A percentile compares a stretch with the other conserved stretches of the same genome.
Evolutionary conservation across 1,140 invertebrate species (phyloP).

Genomic region (Trypoxylus dichotomus): DNA sequence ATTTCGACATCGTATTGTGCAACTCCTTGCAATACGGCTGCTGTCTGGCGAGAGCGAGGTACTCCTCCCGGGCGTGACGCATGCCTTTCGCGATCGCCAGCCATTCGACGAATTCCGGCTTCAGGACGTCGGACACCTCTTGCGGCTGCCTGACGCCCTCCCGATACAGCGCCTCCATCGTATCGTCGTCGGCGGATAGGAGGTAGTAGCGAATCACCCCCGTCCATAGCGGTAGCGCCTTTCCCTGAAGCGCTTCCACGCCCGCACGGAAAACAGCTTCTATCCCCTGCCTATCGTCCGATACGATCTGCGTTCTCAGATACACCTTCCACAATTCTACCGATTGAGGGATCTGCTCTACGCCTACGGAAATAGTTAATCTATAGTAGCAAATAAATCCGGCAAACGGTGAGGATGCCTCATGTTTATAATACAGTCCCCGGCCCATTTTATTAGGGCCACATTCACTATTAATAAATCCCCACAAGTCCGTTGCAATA

Average conservation of each 20-base stretch:
- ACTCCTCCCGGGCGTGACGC: constrained; percentile 23
- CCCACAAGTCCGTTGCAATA: too few species aligned
- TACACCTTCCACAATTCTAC: constrained; percentile 40
- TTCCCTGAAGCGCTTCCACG: constrained; percentile 36
- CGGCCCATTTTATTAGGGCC: too few species aligned
- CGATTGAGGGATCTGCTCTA: constrained; percentile 33
- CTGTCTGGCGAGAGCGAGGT: background rate
- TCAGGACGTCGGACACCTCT: constrained; percentile 38
- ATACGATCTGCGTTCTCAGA: constrained; percentile 35
- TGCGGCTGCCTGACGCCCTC: constrained; percentile 37
- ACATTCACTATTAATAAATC: too few species aligned
- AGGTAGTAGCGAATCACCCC: constrained; percentile 37
- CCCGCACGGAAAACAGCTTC: constrained; percentile 37
- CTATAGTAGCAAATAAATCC: background rate
- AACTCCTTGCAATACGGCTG: constrained; percentile 37
- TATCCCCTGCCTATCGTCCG: constrained; percentile 34
- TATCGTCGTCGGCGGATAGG: constrained; percentile 32
- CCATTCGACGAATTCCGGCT: constrained; percentile 43
- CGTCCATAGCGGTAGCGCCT: constrained; percentile 39
- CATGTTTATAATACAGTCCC: too few species aligned
- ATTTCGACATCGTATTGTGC: constrained; percentile 39
- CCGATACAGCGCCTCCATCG: constrained; percentile 35
- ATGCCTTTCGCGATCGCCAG: constrained; percentile 37
- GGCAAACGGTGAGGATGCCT: too few species aligned
- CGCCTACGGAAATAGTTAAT: background rate